phyloP scores from a whole-genome alignment of 2,113 vertebrate species.

The Mastomys coucha region DNA sequence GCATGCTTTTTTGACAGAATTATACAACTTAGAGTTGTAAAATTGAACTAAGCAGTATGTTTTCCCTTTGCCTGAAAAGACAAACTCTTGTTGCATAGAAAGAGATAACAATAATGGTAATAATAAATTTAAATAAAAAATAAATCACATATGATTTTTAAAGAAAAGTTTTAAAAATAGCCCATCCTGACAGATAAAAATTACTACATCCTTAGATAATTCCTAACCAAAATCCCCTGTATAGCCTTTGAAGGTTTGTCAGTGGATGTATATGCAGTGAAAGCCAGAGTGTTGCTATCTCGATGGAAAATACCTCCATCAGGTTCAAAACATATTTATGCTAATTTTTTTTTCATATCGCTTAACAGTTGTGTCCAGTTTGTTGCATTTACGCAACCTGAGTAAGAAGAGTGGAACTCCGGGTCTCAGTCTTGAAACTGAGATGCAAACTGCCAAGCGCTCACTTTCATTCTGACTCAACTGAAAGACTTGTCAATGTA shows the following conservation, averaged over 20 bases:
- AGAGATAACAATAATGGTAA: constrained; percentile 17
- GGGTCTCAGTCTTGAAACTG: not conserved
- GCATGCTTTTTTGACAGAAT: not conserved
- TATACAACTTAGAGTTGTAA: constrained; percentile 37
- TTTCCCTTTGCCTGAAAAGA: constrained; percentile 29
- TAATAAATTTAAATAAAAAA: not conserved
- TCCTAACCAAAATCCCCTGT: constrained; percentile 57
- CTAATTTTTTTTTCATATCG: constrained; percentile 44
- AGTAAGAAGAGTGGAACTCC: not conserved
- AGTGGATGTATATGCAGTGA: not conserved
- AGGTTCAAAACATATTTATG: not conserved
- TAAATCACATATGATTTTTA: not conserved
- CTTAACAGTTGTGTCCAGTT: constrained; percentile 40
- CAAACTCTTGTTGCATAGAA: constrained; percentile 21
- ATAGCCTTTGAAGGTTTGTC: constrained; percentile 31
- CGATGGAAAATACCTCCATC: constrained; percentile 43
- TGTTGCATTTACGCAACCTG: constrained; percentile 35
- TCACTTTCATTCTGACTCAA: not conserved
- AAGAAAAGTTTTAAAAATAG: constrained; percentile 41
- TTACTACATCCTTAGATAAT: constrained; percentile 29
- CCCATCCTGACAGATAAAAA: constrained; percentile 55
- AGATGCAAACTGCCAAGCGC: not conserved
- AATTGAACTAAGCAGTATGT: constrained; percentile 22
- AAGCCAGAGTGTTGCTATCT: constrained; percentile 46
- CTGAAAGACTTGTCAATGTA: not conserved